Evolutionary conservation across 2,113 vertebrate genomes (phyloP).

Genomic region (Murina feae): DNA sequence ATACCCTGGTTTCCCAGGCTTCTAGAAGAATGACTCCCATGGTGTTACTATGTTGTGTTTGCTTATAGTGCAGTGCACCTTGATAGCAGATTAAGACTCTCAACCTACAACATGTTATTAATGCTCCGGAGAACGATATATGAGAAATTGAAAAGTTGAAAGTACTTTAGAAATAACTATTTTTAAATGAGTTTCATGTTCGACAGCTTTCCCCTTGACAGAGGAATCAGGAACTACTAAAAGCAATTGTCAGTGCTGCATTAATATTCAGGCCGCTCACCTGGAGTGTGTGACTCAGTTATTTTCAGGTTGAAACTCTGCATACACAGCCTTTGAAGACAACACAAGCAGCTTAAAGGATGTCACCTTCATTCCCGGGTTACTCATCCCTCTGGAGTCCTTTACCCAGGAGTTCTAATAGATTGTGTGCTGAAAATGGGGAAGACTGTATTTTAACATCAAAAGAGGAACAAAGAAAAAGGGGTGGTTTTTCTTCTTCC

Average conservation of each 20-base stretch:
- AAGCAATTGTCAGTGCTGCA: not conserved
- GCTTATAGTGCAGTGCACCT: not conserved
- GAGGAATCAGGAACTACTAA: not conserved
- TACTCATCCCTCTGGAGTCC: not conserved
- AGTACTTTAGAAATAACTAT: constrained; percentile 10
- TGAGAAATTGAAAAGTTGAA: not conserved
- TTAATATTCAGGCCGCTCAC: constrained; percentile 12
- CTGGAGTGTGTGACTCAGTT: not conserved
- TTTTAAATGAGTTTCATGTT: not conserved
- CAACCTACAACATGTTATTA: not conserved
- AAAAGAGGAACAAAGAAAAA: not conserved
- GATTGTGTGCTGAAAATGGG: not conserved
- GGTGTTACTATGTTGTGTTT: not conserved
- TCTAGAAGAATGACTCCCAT: not conserved
- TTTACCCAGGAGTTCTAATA: not conserved
- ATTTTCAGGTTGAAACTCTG: not conserved
- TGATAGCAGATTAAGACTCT: not conserved
- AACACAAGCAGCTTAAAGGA: not conserved
- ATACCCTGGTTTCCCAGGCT: not conserved
- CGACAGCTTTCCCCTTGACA: constrained; percentile 3
- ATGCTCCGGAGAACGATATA: not conserved
- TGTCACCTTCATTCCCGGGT: not conserved
- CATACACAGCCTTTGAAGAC: not conserved
- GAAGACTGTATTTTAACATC: not conserved
- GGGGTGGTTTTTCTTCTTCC: constrained; percentile 39